These are phyloP conservation scores for Ichneumoninae sp. DNA, from an alignment of 2,888 invertebrate species.

Conservation along the genomic window DNA sequence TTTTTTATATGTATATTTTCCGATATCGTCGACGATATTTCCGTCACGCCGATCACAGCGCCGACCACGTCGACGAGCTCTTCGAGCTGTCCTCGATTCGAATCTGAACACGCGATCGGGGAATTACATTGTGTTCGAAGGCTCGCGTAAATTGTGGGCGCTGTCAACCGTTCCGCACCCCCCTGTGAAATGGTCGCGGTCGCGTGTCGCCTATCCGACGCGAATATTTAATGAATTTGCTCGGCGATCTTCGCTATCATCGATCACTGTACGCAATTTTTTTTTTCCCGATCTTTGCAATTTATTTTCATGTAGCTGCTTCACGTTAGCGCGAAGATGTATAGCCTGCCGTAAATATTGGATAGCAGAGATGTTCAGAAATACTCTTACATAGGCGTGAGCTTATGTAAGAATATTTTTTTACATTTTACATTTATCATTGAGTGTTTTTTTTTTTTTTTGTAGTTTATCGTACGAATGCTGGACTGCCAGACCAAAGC, in stretches of 20 bases:
- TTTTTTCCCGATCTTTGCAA: not conserved
- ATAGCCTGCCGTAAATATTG: slow-evolving; percentile 50
- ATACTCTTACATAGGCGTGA: too few relatives aligned
- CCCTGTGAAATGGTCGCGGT: slow-evolving; percentile 49
- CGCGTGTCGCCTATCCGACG: slow-evolving; percentile 56
- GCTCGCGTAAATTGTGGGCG: slow-evolving; percentile 55
- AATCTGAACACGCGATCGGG: slow-evolving; percentile 59
- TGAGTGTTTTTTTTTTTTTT: too few relatives aligned
- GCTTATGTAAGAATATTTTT: too few relatives aligned
- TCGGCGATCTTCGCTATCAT: slow-evolving; percentile 21
- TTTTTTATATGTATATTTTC: not conserved
- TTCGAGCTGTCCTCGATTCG: slow-evolving; percentile 55
- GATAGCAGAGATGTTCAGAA: not conserved
- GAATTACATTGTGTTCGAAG: slow-evolving; percentile 56
- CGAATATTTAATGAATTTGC: slow-evolving; percentile 58
- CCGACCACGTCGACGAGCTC: slow-evolving; percentile 35
- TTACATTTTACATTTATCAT: too few relatives aligned
- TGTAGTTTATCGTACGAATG: too few relatives aligned
- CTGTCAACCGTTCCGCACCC: slow-evolving; percentile 40
- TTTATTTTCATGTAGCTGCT: not conserved
- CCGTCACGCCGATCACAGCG: slow-evolving; percentile 3
- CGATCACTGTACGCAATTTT: slow-evolving; percentile 18
- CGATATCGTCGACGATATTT: slow-evolving; percentile 44
- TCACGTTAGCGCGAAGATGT: not conserved
- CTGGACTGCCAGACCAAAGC: too few relatives aligned